A percentile compares a stretch with the other conserved stretches of the same genome.
These are phyloP conservation scores for Ornithoptera alexandrae DNA, from an alignment of 2,888 invertebrate species.

Conservation along the genomic window DNA sequence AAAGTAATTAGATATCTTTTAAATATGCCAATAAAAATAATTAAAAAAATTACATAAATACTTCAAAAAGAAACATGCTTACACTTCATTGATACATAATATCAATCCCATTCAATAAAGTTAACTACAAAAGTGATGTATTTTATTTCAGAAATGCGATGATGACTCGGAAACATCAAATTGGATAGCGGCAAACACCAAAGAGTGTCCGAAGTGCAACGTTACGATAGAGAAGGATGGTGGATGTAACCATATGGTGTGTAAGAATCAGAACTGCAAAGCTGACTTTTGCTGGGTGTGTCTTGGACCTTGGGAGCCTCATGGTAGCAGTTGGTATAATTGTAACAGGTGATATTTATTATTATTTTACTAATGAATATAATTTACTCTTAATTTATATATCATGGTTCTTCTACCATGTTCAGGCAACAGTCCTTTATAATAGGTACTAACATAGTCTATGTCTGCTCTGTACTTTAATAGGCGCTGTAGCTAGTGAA, in stretches of 20 bases:
- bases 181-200: constrained; percentile 99
- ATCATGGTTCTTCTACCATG: too few relatives aligned
- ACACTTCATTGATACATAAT: background rate
- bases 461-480: too few relatives aligned
- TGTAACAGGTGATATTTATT: constrained; percentile 87
- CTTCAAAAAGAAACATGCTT: background rate
- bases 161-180: constrained; percentile 99
- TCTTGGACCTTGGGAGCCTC: constrained; percentile 98
- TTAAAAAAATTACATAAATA: too few relatives aligned
- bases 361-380: background rate
- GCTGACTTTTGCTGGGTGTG: constrained; percentile 99
- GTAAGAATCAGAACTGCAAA: constrained; percentile 98
- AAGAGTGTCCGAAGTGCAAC: constrained; percentile 99
- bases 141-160: constrained; percentile 87
- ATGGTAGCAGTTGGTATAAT: constrained; percentile 98
- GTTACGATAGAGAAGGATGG: constrained; percentile 98
- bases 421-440: too few relatives aligned
- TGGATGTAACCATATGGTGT: constrained; percentile 99
- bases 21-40: too few relatives aligned
- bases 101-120: background rate
- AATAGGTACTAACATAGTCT: too few relatives aligned
- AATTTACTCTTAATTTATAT: too few relatives aligned
- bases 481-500: too few relatives aligned
- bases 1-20: too few relatives aligned
- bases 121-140: background rate